Evolutionary conservation across 2,888 invertebrate species (phyloP).

Genomic region (Erebia epiphron): DNA sequence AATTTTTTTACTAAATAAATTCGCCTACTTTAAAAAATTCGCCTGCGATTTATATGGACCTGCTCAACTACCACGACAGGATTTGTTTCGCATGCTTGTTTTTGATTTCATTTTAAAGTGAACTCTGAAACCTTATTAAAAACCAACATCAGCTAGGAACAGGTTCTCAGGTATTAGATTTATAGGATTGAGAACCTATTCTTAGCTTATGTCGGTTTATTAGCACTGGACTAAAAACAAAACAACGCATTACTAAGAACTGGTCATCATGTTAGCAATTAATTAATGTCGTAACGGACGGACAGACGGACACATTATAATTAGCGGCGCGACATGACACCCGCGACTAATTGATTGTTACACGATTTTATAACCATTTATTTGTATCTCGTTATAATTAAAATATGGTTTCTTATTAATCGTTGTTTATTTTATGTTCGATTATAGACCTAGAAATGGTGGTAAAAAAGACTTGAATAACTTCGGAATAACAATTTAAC

Average conservation of each 20-base stretch:
- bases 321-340: slow-evolving; percentile 29
- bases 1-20: no score
- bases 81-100: no score
- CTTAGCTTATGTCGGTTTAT: no score
- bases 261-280: not conserved
- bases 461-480: not conserved
- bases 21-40: no score
- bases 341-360: slow-evolving; percentile 30
- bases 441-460: not conserved
- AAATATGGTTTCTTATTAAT: not conserved
- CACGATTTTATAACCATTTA: slow-evolving; percentile 18
- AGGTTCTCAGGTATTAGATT: no score
- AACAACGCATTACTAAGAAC: slow-evolving; percentile 21
- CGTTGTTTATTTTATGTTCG: not conserved
- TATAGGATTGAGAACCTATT: no score
- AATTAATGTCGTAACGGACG: not conserved
- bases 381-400: slow-evolving; percentile 25
- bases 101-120: no score
- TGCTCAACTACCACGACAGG: no score
- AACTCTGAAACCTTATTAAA: no score
- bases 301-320: slow-evolving; percentile 23
- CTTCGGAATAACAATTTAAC: no score
- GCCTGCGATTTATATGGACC: no score
- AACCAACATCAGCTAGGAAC: no score
- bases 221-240: not conserved